phyloP scores from a whole-genome alignment of 2,113 vertebrate species.

The Semnornis frantzii region DNA sequence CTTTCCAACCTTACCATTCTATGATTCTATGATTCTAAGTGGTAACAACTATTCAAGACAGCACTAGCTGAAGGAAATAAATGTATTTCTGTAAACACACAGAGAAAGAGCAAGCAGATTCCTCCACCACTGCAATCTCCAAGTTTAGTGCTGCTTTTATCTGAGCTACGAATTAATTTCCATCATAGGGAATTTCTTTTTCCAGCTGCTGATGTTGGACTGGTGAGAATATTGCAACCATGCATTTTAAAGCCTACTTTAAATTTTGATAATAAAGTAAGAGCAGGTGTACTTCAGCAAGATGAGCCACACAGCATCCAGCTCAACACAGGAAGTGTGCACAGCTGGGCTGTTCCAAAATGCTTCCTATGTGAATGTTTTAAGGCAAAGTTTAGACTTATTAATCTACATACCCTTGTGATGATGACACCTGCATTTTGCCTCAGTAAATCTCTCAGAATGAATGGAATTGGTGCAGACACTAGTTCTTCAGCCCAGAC shows the following conservation, averaged over 20 bases:
- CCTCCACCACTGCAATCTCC: not conserved
- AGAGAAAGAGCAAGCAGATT: not conserved
- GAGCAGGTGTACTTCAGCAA: not conserved
- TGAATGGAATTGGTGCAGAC: not conserved
- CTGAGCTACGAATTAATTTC: not conserved
- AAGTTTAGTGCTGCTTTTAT: not conserved
- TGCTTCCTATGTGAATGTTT: not conserved
- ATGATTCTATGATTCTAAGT: no score
- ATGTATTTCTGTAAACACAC: not conserved
- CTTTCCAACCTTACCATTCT: no score
- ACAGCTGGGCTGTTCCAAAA: not conserved
- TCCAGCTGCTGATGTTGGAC: not conserved
- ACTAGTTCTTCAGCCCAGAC: not conserved
- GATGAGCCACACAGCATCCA: not conserved
- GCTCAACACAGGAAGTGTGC: not conserved
- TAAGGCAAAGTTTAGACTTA: not conserved
- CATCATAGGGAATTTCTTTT: not conserved
- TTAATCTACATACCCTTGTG: not conserved
- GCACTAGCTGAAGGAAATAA: not conserved
- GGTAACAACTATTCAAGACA: not conserved
- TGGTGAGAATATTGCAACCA: not conserved
- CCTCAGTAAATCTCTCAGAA: not conserved
- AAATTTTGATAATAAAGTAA: not conserved
- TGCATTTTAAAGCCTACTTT: not conserved
- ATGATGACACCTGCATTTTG: not conserved